A percentile compares a stretch with the other conserved stretches of the same genome.
These are phyloP conservation scores for Neomicropteryx cornuta DNA, from an alignment of 1,140 invertebrate genomes.

Conservation along the genomic window DNA sequence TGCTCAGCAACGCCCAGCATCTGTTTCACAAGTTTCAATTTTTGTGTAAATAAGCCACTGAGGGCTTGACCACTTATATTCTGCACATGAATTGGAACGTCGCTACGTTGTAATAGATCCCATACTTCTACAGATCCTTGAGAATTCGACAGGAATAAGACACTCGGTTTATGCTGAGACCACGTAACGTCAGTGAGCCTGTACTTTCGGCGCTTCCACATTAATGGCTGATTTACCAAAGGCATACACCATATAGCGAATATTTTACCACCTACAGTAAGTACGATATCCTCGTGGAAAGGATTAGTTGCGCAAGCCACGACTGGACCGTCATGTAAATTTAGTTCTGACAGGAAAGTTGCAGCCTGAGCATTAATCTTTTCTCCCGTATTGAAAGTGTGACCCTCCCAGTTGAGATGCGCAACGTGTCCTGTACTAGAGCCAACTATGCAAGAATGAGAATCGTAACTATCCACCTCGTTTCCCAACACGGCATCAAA, in stretches of 20 bases:
- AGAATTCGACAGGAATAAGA: slow-evolving; percentile 27
- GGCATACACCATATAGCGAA: slow-evolving; percentile 33
- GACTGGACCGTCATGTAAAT: slow-evolving; percentile 56
- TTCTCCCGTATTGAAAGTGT: slow-evolving; percentile 44
- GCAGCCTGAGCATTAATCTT: slow-evolving; percentile 40
- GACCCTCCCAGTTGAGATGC: slow-evolving; percentile 52
- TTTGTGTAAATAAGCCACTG: slow-evolving; percentile 39
- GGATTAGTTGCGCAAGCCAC: slow-evolving; percentile 42
- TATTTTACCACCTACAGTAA: slow-evolving; percentile 35
- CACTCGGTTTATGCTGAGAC: slow-evolving; percentile 33
- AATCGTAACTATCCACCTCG: too few relatives aligned
- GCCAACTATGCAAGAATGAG: too few relatives aligned
- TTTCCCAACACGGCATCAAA: too few relatives aligned
- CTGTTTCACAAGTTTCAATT: slow-evolving; percentile 33
- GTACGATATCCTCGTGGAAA: slow-evolving; percentile 37
- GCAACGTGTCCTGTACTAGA: too few relatives aligned
- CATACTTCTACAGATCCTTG: slow-evolving; percentile 32
- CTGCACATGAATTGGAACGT: slow-evolving; percentile 29
- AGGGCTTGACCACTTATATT: slow-evolving; percentile 31
- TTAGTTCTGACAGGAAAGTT: slow-evolving; percentile 32
- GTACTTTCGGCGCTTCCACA: slow-evolving; percentile 30
- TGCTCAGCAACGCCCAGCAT: slow-evolving; percentile 44
- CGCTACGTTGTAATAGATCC: slow-evolving; percentile 32
- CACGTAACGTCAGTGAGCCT: slow-evolving; percentile 28
- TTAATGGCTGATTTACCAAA: slow-evolving; percentile 21